Percentiles rank a stretch among this genome's conserved stretches.
Evolutionary conservation across 2,113 vertebrate genomes (phyloP).

Genomic region (Zosterops borbonicus): DNA sequence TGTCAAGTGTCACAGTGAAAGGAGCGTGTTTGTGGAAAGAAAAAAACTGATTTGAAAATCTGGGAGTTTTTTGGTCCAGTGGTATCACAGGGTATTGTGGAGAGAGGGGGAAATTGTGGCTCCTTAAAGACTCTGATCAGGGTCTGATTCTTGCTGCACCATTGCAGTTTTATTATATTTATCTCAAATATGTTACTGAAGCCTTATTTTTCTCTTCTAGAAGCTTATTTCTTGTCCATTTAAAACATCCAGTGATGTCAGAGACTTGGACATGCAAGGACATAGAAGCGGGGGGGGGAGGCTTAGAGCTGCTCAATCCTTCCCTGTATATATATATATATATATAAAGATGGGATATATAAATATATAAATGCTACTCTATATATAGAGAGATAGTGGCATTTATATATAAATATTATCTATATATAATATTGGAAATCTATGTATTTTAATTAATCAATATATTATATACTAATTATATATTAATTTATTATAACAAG

Average conservation of each 20-base stretch:
- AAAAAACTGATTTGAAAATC: neutral
- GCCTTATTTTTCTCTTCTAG: neutral
- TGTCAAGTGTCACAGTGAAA: neutral
- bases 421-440: too few relatives aligned
- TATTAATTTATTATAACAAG: too few relatives aligned
- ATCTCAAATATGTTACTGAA: neutral
- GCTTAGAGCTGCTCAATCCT: neutral
- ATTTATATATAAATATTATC: too few relatives aligned
- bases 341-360: neutral
- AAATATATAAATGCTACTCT: neutral
- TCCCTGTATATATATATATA: neutral
- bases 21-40: neutral
- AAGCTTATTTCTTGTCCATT: neutral
- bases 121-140: neutral
- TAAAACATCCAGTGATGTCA: neutral
- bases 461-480: too few relatives aligned
- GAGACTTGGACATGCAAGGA: neutral
- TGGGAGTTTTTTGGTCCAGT: neutral
- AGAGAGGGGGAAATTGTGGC: neutral
- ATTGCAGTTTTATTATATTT: neutral
- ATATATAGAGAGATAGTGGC: too few relatives aligned
- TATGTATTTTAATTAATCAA: too few relatives aligned
- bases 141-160: neutral
- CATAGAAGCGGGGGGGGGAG: neutral
- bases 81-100: neutral